Base-by-base conservation (phyloP, 2,113 vertebrate species). In the Danionella cerebrum region DNA sequence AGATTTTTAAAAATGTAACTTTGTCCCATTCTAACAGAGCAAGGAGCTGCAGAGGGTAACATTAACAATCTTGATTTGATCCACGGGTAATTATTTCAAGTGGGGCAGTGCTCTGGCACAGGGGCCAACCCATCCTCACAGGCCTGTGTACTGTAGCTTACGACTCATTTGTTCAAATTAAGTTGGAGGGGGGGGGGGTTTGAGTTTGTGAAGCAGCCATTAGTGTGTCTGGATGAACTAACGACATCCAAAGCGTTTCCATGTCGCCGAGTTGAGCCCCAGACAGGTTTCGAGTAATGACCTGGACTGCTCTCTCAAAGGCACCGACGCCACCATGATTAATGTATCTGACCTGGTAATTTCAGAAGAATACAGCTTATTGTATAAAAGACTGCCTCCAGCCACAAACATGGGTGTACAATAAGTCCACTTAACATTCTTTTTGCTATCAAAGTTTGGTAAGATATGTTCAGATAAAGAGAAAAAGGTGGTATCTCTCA, bases 221-320 rank as follows among this genome's bases (percentile, higher is more conserved):
- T 78, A 85, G 82, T 76, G 81, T 72, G 83, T 82, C 82, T 86
- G 85, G 82, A 79, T 72, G 82, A 83, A 88, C 73, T 79, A 85
- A 81, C 35, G 57, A 80, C 84, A 81, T 79, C 74, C 79, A 84
- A 84, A 87, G 84, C 82, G 83, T 87, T 87, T 88, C 84, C 84
- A 80, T 82, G 85, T 85, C 81, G 78, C 83, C 79, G 78, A 44
- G 79, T 83, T 60, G 53, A 63, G 78, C 77, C 80, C 79, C 83
- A 85, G 87, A 85, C 85, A 50, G 79, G 22, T 80, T 73, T 75
- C 70, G 21, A 27, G 65, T 85, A 87, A 87, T 85, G 84, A 87
- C 84, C 87, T 79, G 82, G 85, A 80, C 83, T 72, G 83, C 82
- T 80, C 69, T 82, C 87, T 88, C 87, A 90, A 88, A 89, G 86